Percentiles rank a stretch among this genome's conserved stretches.
These are phyloP conservation scores for Vannuccia rotundouncinata DNA, from an alignment of 2,888 invertebrate species.

Conservation along the genomic window DNA sequence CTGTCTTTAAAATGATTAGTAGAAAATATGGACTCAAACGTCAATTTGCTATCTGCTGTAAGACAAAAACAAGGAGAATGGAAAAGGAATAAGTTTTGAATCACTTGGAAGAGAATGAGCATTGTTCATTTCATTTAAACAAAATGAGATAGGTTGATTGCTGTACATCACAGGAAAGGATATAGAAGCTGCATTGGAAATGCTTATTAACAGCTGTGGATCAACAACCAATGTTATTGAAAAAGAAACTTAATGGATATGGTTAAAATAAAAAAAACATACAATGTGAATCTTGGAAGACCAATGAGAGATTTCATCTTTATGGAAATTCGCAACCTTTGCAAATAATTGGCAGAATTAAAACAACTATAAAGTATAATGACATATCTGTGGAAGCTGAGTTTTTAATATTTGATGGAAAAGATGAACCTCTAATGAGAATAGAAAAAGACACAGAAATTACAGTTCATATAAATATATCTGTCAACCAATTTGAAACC, in stretches of 20 bases:
- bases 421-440: neutral
- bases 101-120: slow-evolving; percentile 1
- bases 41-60: slow-evolving; percentile 3
- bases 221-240: slow-evolving; percentile 20
- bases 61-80: neutral
- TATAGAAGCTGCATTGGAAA: neutral
- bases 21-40: slow-evolving; percentile 22
- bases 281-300: slow-evolving; percentile 4
- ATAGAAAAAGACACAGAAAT: neutral
- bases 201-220: slow-evolving; percentile 1
- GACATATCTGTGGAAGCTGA: slow-evolving; percentile 27
- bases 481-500: neutral
- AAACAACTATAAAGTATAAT: slow-evolving; percentile 12
- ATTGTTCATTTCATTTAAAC: slow-evolving; percentile 4
- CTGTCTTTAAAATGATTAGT: neutral
- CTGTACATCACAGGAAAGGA: neutral
- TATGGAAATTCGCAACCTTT: slow-evolving; percentile 24
- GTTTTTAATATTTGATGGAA: slow-evolving; percentile 22
- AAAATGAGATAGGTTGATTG: too few relatives aligned
- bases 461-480: neutral
- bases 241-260: neutral
- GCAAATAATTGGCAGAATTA: neutral
- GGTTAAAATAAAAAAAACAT: slow-evolving; percentile 6
- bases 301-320: slow-evolving; percentile 1
- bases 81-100: neutral